phyloP scores from a whole-genome alignment of 2,797 vertebrate species.

The Poeciliopsis infans region DNA sequence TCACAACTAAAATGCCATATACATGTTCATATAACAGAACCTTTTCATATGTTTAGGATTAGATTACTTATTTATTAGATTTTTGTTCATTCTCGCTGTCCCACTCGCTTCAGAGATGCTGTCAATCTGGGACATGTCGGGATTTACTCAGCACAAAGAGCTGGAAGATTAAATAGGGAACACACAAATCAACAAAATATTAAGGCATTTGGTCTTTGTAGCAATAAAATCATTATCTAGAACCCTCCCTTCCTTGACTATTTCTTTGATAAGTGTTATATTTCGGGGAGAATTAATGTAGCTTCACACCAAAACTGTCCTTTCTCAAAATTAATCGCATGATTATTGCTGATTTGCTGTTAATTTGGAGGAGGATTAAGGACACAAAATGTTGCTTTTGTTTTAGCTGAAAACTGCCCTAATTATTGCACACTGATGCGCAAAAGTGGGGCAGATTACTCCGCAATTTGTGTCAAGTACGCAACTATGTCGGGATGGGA shows the following conservation, averaged over 20 bases:
- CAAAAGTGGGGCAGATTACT: constrained; percentile 43
- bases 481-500: neutral
- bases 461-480: constrained; percentile 22
- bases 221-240: neutral
- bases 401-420: constrained; percentile 28
- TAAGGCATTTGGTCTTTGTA: constrained; percentile 24
- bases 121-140: constrained; percentile 80
- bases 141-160: constrained; percentile 80
- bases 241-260: neutral
- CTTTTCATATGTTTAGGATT: constrained; percentile 5
- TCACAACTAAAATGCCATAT: neutral
- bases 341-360: neutral
- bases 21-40: constrained; percentile 2
- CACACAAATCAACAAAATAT: constrained; percentile 65
- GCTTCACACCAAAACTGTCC: neutral
- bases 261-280: neutral
- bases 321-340: neutral
- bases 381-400: constrained; percentile 18
- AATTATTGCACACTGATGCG: constrained; percentile 44
- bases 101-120: constrained; percentile 60
- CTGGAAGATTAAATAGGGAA: constrained; percentile 77
- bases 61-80: constrained; percentile 9
- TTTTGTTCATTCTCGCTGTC: constrained; percentile 44
- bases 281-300: neutral
- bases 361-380: neutral